Percentiles rank a stretch among this genome's conserved stretches.
These are phyloP conservation scores for Apoda limacodes DNA, from an alignment of 2,888 invertebrate species.

Conservation along the genomic window DNA sequence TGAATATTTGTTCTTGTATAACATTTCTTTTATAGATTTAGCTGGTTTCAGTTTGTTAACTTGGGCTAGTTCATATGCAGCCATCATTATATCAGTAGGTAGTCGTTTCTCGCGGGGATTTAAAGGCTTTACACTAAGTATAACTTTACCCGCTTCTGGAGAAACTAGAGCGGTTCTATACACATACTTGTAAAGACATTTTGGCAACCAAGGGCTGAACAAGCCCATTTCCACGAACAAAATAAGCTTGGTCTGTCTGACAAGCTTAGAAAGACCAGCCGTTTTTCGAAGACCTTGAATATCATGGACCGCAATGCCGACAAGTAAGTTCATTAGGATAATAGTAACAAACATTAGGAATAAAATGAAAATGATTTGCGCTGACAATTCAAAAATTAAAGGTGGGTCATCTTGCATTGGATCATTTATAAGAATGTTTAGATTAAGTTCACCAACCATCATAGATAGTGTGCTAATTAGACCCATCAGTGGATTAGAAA, in stretches of 20 bases:
- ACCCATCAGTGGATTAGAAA: constrained; percentile 86
- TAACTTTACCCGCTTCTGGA: constrained; percentile 84
- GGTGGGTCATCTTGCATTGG: constrained; percentile 77
- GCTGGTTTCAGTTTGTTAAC: constrained; percentile 76
- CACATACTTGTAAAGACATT: constrained; percentile 78
- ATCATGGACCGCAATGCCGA: constrained; percentile 89
- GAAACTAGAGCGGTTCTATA: constrained; percentile 84
- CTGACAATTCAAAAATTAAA: constrained; percentile 79
- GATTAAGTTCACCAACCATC: constrained; percentile 89
- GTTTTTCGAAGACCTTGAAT: constrained; percentile 88
- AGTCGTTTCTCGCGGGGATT: constrained; percentile 85
- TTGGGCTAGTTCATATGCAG: constrained; percentile 84
- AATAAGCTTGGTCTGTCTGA: constrained; percentile 85
- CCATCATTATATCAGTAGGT: constrained; percentile 82
- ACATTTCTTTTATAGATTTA: constrained; percentile 71
- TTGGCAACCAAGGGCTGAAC: constrained; percentile 82
- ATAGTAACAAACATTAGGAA: constrained; percentile 88
- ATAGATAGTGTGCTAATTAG: constrained; percentile 86
- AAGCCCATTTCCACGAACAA: constrained; percentile 86
- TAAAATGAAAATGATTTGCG: constrained; percentile 83
- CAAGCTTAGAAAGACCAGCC: constrained; percentile 84
- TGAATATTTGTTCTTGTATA: constrained; percentile 70
- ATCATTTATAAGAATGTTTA: constrained; percentile 80
- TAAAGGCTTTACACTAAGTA: constrained; percentile 83
- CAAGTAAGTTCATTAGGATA: constrained; percentile 86